Conservation (phyloP, 2,888 invertebrate species). For the Galerucella calmariensis region DNA sequence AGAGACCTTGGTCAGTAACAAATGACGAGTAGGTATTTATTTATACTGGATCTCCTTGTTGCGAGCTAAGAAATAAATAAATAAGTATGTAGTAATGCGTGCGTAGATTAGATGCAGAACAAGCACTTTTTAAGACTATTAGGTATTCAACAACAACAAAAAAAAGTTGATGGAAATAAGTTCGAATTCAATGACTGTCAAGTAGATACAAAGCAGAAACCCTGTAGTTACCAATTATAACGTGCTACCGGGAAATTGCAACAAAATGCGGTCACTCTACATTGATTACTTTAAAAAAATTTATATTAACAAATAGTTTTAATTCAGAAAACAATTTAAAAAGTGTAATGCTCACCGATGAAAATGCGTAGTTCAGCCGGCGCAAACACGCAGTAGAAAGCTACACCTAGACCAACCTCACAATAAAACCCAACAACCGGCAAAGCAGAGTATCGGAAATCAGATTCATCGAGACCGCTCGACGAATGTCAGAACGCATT, state of each 20-base stretch:
- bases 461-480: constrained; percentile 28
- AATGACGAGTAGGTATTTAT: constrained; percentile 5
- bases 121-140: constrained; percentile 6
- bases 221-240: neutral
- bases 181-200: constrained; percentile 2
- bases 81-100: neutral
- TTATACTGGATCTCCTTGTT: neutral
- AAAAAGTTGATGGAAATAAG: constrained; percentile 10
- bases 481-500: constrained; percentile 24
- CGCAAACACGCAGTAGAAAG: constrained; percentile 52
- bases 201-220: neutral
- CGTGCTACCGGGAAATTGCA: constrained; percentile 10
- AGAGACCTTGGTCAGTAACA: constrained; percentile 34
- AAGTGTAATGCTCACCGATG: constrained; percentile 51
- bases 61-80: neutral
- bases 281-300: neutral
- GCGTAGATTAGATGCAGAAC: neutral
- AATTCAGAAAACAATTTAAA: constrained; percentile 9
- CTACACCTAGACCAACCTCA: constrained; percentile 28
- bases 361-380: constrained; percentile 57
- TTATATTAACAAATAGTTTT: neutral
- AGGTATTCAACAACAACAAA: neutral
- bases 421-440: constrained; percentile 14
- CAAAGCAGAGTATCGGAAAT: constrained; percentile 31
- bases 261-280: neutral